A percentile compares a stretch with the other conserved stretches of the same genome.
Evolutionary conservation across 2,797 vertebrate species (phyloP).

Genomic region (Selene dorsalis): DNA sequence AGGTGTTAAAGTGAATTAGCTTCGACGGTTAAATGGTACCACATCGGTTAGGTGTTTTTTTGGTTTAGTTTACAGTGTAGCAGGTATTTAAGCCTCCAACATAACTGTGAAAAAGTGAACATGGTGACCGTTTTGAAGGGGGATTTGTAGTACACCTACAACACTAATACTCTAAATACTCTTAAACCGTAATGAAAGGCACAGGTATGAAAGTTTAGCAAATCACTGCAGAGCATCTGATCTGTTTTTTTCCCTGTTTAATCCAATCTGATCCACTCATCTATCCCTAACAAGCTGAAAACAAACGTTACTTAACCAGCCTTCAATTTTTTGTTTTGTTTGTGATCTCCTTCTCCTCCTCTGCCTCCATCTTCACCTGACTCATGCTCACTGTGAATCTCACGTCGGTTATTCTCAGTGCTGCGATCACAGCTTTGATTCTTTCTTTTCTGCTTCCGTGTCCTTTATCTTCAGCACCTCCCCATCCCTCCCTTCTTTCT

Average conservation of each 20-base stretch:
- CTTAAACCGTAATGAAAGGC: too few species aligned
- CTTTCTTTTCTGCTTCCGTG: neutral
- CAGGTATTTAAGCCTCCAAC: neutral
- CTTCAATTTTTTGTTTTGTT: neutral
- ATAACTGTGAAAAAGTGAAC: neutral
- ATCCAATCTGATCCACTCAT: neutral
- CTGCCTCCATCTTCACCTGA: constrained; percentile 2
- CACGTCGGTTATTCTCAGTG: constrained; percentile 9
- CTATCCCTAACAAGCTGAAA: constrained; percentile 1
- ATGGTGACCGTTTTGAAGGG: neutral
- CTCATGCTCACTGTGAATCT: constrained; percentile 10
- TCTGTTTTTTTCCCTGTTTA: neutral
- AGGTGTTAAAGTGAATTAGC: neutral
- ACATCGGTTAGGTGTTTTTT: too few species aligned
- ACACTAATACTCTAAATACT: too few species aligned
- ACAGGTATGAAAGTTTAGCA: neutral
- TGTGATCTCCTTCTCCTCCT: neutral
- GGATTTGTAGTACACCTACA: too few species aligned
- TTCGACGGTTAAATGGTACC: neutral
- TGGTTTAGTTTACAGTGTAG: too few species aligned
- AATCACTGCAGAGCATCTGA: neutral
- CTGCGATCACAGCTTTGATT: constrained; percentile 13
- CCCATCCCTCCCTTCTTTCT: neutral
- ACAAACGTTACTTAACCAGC: neutral
- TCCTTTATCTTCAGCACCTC: constrained; percentile 30